Percentiles rank a stretch among this genome's conserved stretches.
These are phyloP conservation scores for Rhinoptilus africanus DNA, from an alignment of 2,113 vertebrate species.

Conservation along the genomic window DNA sequence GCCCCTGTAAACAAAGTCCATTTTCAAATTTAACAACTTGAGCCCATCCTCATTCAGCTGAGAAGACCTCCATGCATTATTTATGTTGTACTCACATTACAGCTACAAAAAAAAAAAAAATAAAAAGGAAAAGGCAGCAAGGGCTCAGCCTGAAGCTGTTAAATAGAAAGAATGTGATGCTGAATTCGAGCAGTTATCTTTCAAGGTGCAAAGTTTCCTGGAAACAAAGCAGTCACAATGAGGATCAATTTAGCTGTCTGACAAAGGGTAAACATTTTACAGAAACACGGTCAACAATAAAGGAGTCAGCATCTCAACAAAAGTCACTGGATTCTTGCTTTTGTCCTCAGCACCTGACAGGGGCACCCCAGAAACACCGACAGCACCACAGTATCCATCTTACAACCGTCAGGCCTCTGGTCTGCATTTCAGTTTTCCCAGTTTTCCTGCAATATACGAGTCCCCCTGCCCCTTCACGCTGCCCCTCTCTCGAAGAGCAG, in stretches of 20 bases:
- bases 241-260: not conserved
- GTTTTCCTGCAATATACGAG: not conserved
- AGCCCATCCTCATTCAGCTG: not conserved
- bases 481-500: not conserved
- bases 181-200: not conserved
- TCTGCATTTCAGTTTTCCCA: not conserved
- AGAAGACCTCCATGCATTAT: slow-evolving; percentile 5
- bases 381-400: not conserved
- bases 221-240: not conserved
- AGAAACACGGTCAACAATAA: not conserved
- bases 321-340: slow-evolving; percentile 36
- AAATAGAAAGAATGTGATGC: not conserved
- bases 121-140: not conserved
- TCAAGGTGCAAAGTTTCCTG: not conserved
- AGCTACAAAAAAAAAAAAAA: not conserved
- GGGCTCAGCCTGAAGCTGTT: not conserved
- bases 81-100: not conserved
- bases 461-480: not conserved
- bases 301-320: not conserved
- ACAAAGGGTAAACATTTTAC: not conserved
- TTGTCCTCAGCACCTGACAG: slow-evolving; percentile 23
- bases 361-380: not conserved
- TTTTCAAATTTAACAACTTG: not conserved
- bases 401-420: not conserved
- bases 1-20: not conserved